Conservation (phyloP, 2,888 invertebrate species). For the Drosophila dives region DNA sequence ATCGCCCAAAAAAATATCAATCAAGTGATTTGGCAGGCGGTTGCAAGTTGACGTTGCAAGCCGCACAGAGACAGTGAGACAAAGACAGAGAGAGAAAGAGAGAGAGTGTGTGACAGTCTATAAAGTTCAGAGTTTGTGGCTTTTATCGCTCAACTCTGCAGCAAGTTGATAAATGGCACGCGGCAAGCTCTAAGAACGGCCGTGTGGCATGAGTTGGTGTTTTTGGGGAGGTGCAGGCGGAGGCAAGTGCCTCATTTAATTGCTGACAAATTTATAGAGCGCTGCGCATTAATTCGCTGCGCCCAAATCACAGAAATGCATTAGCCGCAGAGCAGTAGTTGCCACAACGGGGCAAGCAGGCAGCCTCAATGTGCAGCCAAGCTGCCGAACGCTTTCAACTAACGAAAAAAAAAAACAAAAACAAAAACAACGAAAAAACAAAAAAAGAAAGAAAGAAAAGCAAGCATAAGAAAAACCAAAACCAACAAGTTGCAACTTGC, state of each 20-base stretch:
- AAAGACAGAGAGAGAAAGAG: background rate
- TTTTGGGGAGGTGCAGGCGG: background rate
- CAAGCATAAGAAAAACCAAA: constrained; percentile 7
- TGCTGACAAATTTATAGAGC: constrained; percentile 84
- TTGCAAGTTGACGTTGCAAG: constrained; percentile 12
- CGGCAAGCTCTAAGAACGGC: constrained; percentile 12
- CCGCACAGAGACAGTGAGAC: background rate
- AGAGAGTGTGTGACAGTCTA: constrained; percentile 64
- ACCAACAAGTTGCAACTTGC: constrained; percentile 37
- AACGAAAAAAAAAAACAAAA: constrained; percentile 9
- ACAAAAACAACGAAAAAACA: background rate
- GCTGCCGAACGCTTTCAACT: constrained; percentile 63
- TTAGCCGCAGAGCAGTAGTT: constrained; percentile 48
- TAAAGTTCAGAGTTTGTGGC: constrained; percentile 76
- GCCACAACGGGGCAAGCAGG: constrained; percentile 43
- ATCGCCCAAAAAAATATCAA: constrained; percentile 73
- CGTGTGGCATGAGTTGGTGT: background rate
- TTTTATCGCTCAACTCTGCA: constrained; percentile 41
- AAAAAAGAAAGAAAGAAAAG: background rate
- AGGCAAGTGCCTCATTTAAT: constrained; percentile 72
- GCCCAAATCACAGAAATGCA: constrained; percentile 82
- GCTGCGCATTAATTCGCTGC: constrained; percentile 80
- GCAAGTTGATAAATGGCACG: constrained; percentile 54
- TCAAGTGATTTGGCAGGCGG: constrained; percentile 59
- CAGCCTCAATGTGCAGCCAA: constrained; percentile 74